A percentile compares a stretch with the other conserved stretches of the same genome.
These are phyloP conservation scores for Gasterosteus nipponicus DNA, from an alignment of 2,113 vertebrate genomes.

Conservation along the genomic window DNA sequence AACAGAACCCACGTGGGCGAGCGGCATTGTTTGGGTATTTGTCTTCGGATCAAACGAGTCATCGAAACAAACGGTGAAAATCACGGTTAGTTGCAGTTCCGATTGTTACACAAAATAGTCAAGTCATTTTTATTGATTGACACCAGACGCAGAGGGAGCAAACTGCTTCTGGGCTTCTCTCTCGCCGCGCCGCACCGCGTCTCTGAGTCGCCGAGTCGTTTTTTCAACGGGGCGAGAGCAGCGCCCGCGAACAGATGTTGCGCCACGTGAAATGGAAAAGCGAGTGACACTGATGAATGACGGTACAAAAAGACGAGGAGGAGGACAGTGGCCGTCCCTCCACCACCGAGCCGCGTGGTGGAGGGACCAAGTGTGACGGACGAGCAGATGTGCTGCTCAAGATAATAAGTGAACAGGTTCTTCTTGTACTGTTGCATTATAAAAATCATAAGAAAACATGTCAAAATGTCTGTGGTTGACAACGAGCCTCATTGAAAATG, in stretches of 20 bases:
- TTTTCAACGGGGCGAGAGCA: conserved; percentile 42
- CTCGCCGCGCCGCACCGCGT: conserved; percentile 5
- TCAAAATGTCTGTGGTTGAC: background rate
- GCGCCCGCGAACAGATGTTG: conserved; percentile 66
- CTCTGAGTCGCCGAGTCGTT: conserved; percentile 22
- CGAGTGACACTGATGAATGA: conserved; percentile 64
- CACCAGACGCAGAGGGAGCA: conserved; percentile 37
- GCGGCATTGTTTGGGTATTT: background rate
- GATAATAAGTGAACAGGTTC: conserved; percentile 7
- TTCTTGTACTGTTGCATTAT: background rate
- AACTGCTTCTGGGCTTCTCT: conserved; percentile 36
- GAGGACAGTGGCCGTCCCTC: conserved; percentile 54
- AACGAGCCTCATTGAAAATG: background rate
- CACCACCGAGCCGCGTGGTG: conserved; percentile 26
- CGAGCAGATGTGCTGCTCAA: conserved; percentile 8
- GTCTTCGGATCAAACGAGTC: background rate
- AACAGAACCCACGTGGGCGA: background rate
- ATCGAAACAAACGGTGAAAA: background rate
- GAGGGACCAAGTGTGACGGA: conserved; percentile 10
- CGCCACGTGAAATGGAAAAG: conserved; percentile 56
- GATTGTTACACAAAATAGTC: background rate
- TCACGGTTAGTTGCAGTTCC: background rate
- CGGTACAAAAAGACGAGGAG: conserved; percentile 52
- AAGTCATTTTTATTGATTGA: conserved; percentile 7
- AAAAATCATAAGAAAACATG: background rate